Conservation (phyloP, 2,888 invertebrate genomes). For the Aporophyla nigra region DNA sequence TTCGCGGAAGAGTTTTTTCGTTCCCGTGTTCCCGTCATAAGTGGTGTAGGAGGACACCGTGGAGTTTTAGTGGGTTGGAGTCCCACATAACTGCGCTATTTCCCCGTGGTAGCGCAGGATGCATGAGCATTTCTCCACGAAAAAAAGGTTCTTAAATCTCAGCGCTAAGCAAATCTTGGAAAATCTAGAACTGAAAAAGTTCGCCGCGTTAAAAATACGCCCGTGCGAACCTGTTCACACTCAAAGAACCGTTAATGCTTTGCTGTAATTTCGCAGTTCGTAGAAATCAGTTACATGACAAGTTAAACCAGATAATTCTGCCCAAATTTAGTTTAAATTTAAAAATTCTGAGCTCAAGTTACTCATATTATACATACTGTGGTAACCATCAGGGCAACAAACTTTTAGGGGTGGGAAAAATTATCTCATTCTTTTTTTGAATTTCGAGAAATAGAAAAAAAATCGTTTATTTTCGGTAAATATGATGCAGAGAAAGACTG, state of each 20-base stretch:
- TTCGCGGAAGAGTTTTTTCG: too few relatives aligned
- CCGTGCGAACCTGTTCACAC: not conserved
- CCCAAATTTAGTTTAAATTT: not conserved
- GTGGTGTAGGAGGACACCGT: too few relatives aligned
- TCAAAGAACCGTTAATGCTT: constrained; percentile 12
- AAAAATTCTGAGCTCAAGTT: constrained; percentile 16
- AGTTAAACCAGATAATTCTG: constrained; percentile 17
- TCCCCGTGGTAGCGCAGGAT: too few relatives aligned
- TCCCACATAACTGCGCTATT: too few relatives aligned
- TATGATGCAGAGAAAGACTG: too few relatives aligned
- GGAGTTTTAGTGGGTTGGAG: too few relatives aligned
- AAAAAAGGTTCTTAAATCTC: not conserved
- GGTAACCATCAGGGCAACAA: not conserved
- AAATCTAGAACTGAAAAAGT: not conserved
- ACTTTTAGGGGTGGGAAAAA: not conserved
- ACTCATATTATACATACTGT: not conserved
- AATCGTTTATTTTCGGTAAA: too few relatives aligned
- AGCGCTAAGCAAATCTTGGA: not conserved
- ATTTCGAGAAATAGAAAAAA: not conserved
- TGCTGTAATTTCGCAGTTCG: constrained; percentile 18
- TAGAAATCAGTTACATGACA: constrained; percentile 12
- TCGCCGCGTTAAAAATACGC: not conserved
- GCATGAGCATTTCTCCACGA: too few relatives aligned
- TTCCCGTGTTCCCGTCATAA: too few relatives aligned
- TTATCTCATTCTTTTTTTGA: not conserved